Evolutionary conservation across 2,113 vertebrate genomes (phyloP).

Genomic region (Ailurus styani): DNA sequence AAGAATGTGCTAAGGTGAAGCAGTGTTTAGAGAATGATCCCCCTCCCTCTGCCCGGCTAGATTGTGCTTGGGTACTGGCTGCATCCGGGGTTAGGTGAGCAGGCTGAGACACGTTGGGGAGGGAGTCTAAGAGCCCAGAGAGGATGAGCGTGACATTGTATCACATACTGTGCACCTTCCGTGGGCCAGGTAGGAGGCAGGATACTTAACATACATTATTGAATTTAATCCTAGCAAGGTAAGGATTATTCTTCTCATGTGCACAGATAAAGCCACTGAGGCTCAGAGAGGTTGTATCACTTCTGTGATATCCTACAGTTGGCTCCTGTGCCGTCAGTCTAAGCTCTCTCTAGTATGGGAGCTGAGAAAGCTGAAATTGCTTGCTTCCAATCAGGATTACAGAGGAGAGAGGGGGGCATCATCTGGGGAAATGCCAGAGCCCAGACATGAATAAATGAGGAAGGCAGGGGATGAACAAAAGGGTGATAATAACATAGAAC

Average conservation of each 20-base stretch:
- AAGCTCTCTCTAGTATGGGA: fast-evolving
- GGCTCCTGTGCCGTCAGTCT: neutral
- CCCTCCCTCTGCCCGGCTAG: neutral
- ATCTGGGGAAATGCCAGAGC: neutral
- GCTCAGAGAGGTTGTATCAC: neutral
- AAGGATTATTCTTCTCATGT: neutral
- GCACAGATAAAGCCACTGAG: neutral
- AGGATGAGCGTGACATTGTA: neutral
- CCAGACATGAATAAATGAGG: neutral
- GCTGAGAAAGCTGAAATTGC: neutral
- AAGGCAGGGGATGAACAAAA: neutral
- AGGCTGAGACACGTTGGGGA: fast-evolving
- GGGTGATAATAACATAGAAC: neutral
- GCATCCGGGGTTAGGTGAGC: neutral
- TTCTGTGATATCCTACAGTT: neutral
- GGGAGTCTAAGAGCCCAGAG: neutral
- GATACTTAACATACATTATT: neutral
- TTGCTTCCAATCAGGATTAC: neutral
- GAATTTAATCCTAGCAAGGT: neutral
- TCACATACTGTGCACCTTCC: fast-evolving
- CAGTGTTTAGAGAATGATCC: neutral
- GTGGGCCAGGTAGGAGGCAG: neutral
- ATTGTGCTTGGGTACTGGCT: neutral
- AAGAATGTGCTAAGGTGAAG: neutral
- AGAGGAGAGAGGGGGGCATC: neutral